Base-by-base conservation (phyloP, 2,113 vertebrate species). In the Daphoenositta chrysoptera region DNA sequence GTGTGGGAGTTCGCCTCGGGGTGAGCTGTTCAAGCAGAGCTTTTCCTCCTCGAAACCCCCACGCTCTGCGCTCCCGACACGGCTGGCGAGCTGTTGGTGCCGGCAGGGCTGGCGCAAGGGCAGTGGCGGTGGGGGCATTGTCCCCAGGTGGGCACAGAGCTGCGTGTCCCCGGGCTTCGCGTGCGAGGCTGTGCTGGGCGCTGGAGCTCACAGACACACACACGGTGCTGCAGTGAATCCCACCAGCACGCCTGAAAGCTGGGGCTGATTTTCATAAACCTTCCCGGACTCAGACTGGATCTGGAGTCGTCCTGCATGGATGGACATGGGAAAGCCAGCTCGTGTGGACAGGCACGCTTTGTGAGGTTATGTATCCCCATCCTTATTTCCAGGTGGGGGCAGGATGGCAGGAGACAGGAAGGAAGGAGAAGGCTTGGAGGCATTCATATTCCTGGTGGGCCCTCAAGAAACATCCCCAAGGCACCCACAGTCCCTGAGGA, bases 281-380 rank as follows among this genome's bases (percentile, higher is more conserved):
- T 75, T 61, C 68, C 44, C 6, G 19, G 37, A 2, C 30, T 72
- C 64, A 27, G 39, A 20, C 27, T 33, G 77, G 84, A 35, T 61
- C 71, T 45, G 40, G 22, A 54, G 51, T 39, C 2, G 2, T 51
- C 61, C 70, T 37, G 56, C 76, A 27, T 10, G 68, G 42, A 30
- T 1, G 3, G 61, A 37, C 39, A 37, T 1, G 6, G 47, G 15
- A 48, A 72, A 66, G 56, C 18, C 79, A 58, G 66, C 10, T 60
- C 1, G 1, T 2, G 3, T n/a, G 22, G 54, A 23, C 1, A 0
- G 33, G 31, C 5, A 7, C 7, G 15, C 20, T 80, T 14, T 35
- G 47, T 44, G 27, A 44, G 69, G 37, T 39, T 50, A 1, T 2
- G 2, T 2, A 33, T 71, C n/a, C 47, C 40, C 45, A 28, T 19